Evolutionary conservation across 2,888 invertebrate genomes (phyloP), one percentile per base, ranked within the genome.

Genomic region (Lutraria lutraria): DNA sequence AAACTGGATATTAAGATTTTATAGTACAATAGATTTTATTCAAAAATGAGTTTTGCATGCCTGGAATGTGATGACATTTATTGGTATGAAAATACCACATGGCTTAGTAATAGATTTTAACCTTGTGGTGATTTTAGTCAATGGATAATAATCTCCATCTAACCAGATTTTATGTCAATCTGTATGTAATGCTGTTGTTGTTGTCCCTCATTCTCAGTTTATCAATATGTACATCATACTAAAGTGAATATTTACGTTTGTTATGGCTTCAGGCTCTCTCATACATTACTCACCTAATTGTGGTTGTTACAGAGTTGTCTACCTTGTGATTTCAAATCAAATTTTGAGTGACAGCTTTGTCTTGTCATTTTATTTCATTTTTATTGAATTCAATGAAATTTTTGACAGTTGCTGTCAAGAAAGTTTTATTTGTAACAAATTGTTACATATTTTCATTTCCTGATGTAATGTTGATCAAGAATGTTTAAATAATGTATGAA

Each of bases 321-420:
- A 29, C 76, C 76, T 76, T 76, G 29, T 0, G 16, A 25, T 72
- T 76, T 76, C 34, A 76, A 76, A 76, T 31, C 19, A 76, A 76
- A 56, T 3, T 34, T 76, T 0, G 34, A 34, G 15, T 76, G 76
- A 76, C 76, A 76, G 76, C 76, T 34, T 34, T 31, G 76, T 76
- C 15, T 76, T 76, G 76, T 76, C 76, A 34, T 76, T 76, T 76
- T 76, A 76, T 31, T 76, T 31, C 34, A 76, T 31, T 76, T 76
- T 34, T 16, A 76, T 76, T 76, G 25, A 76, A 31, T 34, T 76
- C 19, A 76, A 31, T 76, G 31, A 76, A 16, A 34, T 31, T 16
- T 85, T 85, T 85, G 85, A 85, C 85, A 85, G 85, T 54, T 60
- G 25, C 43, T 85, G 85, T 85, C 85, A 80, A 56, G 19, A 12